Evolutionary conservation across 2,797 vertebrate genomes (phyloP).

Genomic region (Periophthalmus magnuspinnatus): DNA sequence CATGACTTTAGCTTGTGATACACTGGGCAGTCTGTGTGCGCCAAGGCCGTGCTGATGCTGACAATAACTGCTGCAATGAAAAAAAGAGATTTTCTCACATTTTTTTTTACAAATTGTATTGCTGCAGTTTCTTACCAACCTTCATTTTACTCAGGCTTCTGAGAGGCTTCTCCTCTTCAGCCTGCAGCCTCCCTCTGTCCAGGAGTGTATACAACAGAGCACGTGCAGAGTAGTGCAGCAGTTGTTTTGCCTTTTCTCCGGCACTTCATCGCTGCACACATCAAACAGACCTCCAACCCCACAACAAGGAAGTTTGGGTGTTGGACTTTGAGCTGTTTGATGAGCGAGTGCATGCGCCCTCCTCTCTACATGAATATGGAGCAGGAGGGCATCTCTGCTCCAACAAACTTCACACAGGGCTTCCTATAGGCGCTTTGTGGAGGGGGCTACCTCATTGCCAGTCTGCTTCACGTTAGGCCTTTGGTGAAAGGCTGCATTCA

Average conservation of each 20-base stretch:
- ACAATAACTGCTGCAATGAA: slow-evolving; percentile 11
- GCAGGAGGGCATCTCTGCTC: slow-evolving; percentile 53
- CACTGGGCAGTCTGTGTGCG: slow-evolving; percentile 17
- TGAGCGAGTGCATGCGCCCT: slow-evolving; percentile 28
- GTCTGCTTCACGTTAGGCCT: slow-evolving; percentile 62
- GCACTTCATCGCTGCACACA: slow-evolving; percentile 40
- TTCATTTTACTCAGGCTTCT: slow-evolving; percentile 3
- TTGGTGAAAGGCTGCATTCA: slow-evolving; percentile 61
- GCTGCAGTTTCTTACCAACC: not conserved
- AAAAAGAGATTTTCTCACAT: no score
- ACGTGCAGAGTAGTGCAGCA: slow-evolving; percentile 8
- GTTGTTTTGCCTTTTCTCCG: slow-evolving; percentile 20
- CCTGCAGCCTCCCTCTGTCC: slow-evolving; percentile 7
- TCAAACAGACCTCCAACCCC: slow-evolving; percentile 37
- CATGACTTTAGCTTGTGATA: slow-evolving; percentile 28
- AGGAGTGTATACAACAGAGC: slow-evolving; percentile 16
- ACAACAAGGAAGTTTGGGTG: slow-evolving; percentile 40
- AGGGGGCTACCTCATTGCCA: slow-evolving; percentile 55
- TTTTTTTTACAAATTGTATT: not conserved
- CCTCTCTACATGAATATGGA: slow-evolving; percentile 68
- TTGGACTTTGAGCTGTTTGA: slow-evolving; percentile 52
- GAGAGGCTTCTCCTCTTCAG: slow-evolving; percentile 2
- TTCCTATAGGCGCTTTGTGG: slow-evolving; percentile 68
- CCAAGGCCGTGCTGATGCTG: slow-evolving; percentile 19
- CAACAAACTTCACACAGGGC: slow-evolving; percentile 63